A percentile compares a stretch with the other conserved stretches of the same genome.
These are phyloP conservation scores for Fragum sueziense DNA, from an alignment of 2,888 invertebrate genomes.

Conservation along the genomic window DNA sequence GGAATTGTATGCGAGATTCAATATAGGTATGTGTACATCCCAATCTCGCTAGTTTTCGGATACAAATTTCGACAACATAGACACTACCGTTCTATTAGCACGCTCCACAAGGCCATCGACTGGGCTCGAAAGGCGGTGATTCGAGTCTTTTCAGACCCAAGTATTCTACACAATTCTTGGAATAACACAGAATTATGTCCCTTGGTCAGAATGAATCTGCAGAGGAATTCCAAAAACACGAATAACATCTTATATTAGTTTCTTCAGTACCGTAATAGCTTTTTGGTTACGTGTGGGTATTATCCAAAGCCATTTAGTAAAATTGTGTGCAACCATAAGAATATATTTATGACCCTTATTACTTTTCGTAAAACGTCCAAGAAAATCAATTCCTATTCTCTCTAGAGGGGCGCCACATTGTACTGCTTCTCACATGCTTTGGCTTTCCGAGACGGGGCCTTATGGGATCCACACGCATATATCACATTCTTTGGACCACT, in stretches of 20 bases:
- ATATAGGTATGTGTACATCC: conserved; percentile 14
- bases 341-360: conserved; percentile 9
- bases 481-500: conserved; percentile 45
- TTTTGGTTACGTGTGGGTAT: conserved; percentile 1
- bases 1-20: conserved; percentile 3
- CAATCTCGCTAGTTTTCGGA: conserved; percentile 27
- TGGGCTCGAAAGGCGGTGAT: conserved; percentile 16
- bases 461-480: conserved; percentile 33
- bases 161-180: conserved; percentile 5
- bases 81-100: conserved; percentile 23
- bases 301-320: conserved; percentile 2
- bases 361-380: not conserved
- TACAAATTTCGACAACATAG: conserved; percentile 31
- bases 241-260: not conserved
- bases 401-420: conserved; percentile 46
- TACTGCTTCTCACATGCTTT: conserved; percentile 38
- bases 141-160: conserved; percentile 15
- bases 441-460: conserved; percentile 22
- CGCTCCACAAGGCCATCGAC: conserved; percentile 17
- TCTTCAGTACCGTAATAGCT: not conserved
- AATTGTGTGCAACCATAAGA: not conserved
- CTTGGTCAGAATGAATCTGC: conserved; percentile 20
- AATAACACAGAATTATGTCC: not conserved
- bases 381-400: conserved; percentile 14
- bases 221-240: conserved; percentile 8